These are phyloP conservation scores for Thaumatotibia leucotreta DNA, from an alignment of 1,140 invertebrate genomes.

Conservation along the genomic window DNA sequence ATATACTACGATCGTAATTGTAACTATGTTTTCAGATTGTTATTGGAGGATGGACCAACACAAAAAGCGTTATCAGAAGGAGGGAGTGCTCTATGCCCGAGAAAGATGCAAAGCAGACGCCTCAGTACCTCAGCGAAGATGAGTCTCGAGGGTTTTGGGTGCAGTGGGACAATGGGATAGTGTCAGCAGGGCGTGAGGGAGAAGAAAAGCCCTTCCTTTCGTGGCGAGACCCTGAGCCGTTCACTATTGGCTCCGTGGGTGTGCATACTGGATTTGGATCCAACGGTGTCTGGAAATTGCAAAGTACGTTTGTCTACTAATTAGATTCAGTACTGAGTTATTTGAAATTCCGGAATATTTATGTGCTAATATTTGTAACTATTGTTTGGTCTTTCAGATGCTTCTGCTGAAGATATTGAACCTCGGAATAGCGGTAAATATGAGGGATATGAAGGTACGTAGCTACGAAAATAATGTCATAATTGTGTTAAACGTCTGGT, in stretches of 20 bases:
- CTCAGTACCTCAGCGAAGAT: neutral
- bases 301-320: neutral
- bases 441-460: neutral
- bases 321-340: too few relatives aligned
- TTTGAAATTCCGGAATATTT: neutral
- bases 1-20: neutral
- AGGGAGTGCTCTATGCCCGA: neutral
- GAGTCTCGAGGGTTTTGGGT: neutral
- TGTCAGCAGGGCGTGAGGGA: neutral
- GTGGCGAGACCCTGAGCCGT: neutral
- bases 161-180: neutral
- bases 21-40: neutral
- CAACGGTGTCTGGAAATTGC: neutral
- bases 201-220: neutral
- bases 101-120: slow-evolving; percentile 27
- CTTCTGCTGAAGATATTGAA: neutral
- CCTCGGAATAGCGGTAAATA: neutral
- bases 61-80: neutral
- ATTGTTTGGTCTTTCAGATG: neutral
- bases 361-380: neutral
- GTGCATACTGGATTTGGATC: neutral
- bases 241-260: neutral
- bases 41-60: neutral
- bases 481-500: too few relatives aligned
- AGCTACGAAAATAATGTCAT: too few relatives aligned